Conservation (phyloP, 2,797 vertebrate species). For the Adelosebastes latens region DNA sequence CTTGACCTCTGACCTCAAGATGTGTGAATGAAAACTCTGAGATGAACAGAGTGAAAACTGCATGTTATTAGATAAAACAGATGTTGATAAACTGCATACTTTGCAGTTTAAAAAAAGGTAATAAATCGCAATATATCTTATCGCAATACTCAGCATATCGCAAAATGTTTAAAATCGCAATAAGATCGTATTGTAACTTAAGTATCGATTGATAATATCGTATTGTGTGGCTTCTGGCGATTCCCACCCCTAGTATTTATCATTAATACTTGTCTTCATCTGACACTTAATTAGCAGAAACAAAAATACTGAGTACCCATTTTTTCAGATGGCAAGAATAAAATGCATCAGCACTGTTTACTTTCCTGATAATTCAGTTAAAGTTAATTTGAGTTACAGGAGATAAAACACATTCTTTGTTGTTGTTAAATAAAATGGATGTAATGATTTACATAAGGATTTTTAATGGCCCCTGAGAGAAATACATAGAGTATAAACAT, state of each 20-base stretch:
- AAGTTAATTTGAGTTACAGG: background rate
- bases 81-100: too few species aligned
- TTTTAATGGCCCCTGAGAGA: background rate
- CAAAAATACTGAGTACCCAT: background rate
- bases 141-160: too few species aligned
- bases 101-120: too few species aligned
- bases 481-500: background rate
- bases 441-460: background rate
- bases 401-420: background rate
- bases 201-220: too few species aligned
- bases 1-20: too few species aligned
- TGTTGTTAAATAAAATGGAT: conserved; percentile 4
- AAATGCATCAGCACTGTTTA: background rate
- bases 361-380: background rate
- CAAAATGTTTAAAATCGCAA: too few species aligned
- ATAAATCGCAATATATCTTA: accelerated
- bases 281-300: background rate
- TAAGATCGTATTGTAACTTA: too few species aligned
- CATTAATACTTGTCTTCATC: background rate
- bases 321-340: background rate
- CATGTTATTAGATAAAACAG: too few species aligned
- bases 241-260: background rate
- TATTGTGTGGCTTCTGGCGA: too few species aligned
- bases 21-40: too few species aligned
- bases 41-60: too few species aligned